Evolutionary conservation across 2,888 invertebrate species (phyloP).

Genomic region (Ichneumoninae sp.): DNA sequence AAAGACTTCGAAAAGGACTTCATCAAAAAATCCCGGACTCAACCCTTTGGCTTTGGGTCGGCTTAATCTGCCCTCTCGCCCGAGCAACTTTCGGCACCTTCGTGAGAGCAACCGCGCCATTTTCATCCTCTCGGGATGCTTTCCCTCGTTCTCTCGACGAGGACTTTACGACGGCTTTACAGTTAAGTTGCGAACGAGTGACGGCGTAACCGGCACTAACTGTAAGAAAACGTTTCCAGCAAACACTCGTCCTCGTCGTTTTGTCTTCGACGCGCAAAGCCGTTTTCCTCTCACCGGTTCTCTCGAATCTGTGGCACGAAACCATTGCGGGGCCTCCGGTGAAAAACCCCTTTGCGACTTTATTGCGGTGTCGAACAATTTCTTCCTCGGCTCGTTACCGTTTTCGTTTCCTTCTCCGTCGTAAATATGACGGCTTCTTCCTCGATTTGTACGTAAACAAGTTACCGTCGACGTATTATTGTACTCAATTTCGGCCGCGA

Average conservation of each 20-base stretch:
- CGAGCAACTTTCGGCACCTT: conserved; percentile 19
- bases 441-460: conserved; percentile 41
- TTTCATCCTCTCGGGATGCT: conserved; percentile 16
- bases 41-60: conserved; percentile 23
- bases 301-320: conserved; percentile 46
- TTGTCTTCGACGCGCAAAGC: background rate
- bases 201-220: conserved; percentile 43
- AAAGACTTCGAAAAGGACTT: conserved; percentile 31
- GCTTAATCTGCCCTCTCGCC: conserved; percentile 5
- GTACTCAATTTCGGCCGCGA: conserved; percentile 1
- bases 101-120: conserved; percentile 32
- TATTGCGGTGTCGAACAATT: conserved; percentile 53
- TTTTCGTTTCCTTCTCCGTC: conserved; percentile 34
- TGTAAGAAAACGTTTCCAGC: background rate
- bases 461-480: conserved; percentile 12
- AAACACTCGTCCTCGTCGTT: background rate
- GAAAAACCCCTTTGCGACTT: conserved; percentile 60
- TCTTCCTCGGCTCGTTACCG: conserved; percentile 38
- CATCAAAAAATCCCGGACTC: conserved; percentile 53
- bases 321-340: conserved; percentile 2
- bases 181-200: conserved; percentile 54
- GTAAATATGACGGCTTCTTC: conserved; percentile 46
- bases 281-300: conserved; percentile 12
- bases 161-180: conserved; percentile 43
- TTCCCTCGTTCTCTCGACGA: conserved; percentile 3